A percentile compares a stretch with the other conserved stretches of the same genome.
phyloP scores from a whole-genome alignment of 2,113 vertebrate genomes.

The Siphamia tubifer region DNA sequence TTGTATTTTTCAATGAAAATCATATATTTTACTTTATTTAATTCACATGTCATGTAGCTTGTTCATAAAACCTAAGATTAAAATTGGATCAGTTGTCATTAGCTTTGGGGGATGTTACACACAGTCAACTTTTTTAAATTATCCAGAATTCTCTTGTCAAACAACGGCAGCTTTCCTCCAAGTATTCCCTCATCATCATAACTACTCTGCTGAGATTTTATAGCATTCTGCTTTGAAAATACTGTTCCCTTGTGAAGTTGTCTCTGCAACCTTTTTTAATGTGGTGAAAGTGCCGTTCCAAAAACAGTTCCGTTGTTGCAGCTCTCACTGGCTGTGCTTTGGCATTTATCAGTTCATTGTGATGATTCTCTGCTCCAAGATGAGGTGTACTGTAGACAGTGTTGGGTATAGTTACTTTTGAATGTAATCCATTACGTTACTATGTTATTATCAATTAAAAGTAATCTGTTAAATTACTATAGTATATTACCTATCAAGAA shows the following conservation, averaged over 20 bases:
- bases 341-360: too few relatives aligned
- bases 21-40: too few relatives aligned
- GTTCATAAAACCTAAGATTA: too few relatives aligned
- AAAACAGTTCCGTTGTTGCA: background rate
- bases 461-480: too few relatives aligned
- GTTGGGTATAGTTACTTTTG: too few relatives aligned
- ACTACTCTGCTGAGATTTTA: background rate
- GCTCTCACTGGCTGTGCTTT: background rate
- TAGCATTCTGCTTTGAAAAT: background rate
- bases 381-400: too few relatives aligned
- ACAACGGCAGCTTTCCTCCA: background rate
- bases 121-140: conserved; percentile 1
- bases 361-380: too few relatives aligned
- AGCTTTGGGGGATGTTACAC: background rate
- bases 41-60: too few relatives aligned
- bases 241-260: background rate
- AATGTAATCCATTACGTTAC: too few relatives aligned
- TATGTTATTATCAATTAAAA: too few relatives aligned
- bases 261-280: background rate
- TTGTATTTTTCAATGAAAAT: too few relatives aligned
- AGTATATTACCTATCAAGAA: too few relatives aligned
- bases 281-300: background rate
- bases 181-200: background rate
- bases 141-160: background rate
- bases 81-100: background rate